phyloP scores from a whole-genome alignment of 2,888 invertebrate genomes.

The Hirtodrosophila cameraria region DNA sequence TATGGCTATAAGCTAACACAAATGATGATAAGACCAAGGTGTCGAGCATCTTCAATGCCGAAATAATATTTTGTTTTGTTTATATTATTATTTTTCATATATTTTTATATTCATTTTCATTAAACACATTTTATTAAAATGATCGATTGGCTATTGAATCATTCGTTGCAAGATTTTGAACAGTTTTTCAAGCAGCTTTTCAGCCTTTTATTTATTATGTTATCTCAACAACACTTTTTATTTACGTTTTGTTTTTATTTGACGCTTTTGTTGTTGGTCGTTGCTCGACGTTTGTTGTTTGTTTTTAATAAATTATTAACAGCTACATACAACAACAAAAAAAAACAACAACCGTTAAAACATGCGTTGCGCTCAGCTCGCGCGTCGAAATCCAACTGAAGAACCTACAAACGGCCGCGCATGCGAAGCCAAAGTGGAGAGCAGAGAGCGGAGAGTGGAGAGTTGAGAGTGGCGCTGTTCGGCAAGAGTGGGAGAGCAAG shows the following conservation, averaged over 20 bases:
- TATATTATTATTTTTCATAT: too few species aligned
- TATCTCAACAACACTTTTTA: constrained; percentile 60
- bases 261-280: constrained; percentile 18
- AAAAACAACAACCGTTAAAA: constrained; percentile 29
- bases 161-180: constrained; percentile 24
- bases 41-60: constrained; percentile 32
- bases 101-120: too few species aligned
- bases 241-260: constrained; percentile 70
- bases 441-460: not conserved
- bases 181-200: constrained; percentile 27
- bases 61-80: constrained; percentile 7
- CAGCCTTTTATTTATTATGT: constrained; percentile 26
- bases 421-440: constrained; percentile 62
- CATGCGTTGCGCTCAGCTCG: constrained; percentile 54
- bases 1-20: constrained; percentile 86
- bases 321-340: constrained; percentile 28
- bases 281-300: constrained; percentile 14
- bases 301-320: constrained; percentile 24
- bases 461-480: too few species aligned
- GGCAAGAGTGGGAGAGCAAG: constrained; percentile 16
- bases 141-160: constrained; percentile 38
- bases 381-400: constrained; percentile 58
- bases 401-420: constrained; percentile 58
- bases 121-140: not conserved
- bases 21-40: constrained; percentile 86